These are phyloP conservation scores for Nicator chloris DNA, from an alignment of 2,113 vertebrate genomes.

Conservation along the genomic window DNA sequence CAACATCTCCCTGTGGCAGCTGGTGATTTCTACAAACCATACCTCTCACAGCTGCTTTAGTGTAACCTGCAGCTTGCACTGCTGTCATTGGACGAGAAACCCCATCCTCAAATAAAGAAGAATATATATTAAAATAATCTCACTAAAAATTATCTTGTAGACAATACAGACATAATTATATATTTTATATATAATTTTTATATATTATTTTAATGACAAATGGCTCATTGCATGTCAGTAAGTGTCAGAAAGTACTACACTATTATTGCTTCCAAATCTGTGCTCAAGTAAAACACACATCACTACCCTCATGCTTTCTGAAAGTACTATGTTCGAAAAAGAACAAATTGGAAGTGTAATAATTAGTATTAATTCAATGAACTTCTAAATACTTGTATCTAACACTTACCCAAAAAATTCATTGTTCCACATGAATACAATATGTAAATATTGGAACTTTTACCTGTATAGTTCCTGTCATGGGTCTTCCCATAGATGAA, in stretches of 20 bases:
- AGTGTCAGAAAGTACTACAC: not conserved
- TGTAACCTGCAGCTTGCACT: slow-evolving; percentile 92
- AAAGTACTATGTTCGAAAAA: not conserved
- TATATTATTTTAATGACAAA: not conserved
- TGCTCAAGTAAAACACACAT: not conserved
- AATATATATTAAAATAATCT: not conserved
- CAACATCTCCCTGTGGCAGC: not conserved
- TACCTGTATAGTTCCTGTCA: slow-evolving; percentile 92
- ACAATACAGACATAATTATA: not conserved
- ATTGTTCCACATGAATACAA: not conserved
- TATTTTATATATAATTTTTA: not conserved
- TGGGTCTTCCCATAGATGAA: slow-evolving; percentile 88
- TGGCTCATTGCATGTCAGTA: not conserved
- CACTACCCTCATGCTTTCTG: not conserved
- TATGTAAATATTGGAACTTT: slow-evolving; percentile 1
- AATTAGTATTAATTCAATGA: not conserved
- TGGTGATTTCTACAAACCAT: not conserved
- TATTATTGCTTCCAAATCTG: not conserved
- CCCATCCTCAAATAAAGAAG: slow-evolving; percentile 80
- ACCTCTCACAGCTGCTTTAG: slow-evolving; percentile 84
- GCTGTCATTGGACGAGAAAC: slow-evolving; percentile 92
- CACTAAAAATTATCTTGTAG: not conserved
- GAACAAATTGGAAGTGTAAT: not conserved
- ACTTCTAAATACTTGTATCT: not conserved
- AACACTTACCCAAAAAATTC: not conserved